Evolutionary conservation across 1,140 invertebrate species (phyloP), one percentile per base, ranked within the genome.

Genomic region (Apis dorsata): DNA sequence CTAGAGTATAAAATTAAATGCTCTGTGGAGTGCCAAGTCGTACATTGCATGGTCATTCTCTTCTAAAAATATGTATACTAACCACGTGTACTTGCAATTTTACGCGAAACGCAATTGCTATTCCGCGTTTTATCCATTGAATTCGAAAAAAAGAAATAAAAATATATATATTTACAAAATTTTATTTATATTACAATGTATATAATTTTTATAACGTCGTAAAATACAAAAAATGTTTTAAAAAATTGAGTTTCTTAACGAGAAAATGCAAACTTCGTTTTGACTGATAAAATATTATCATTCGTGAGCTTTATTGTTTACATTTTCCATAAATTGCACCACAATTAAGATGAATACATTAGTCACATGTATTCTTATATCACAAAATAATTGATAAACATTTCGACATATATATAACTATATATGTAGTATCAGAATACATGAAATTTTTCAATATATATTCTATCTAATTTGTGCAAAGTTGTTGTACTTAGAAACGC

Each of bases 1-100:
- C 91, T 85, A 91, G 82, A 87, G 88, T 88, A 85, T 81, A 89
- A 88, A 92, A 91, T 88, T 89, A 89, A 82, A 90, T 88, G 83
- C n/a, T 74, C 66, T 82, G 73, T 79, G 19, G 59, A 65, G 44
- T 81, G 92, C 92, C 92, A 93, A 93, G 76, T 89, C 53, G 55
- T 69, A 15, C 55, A 12, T 85, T 34, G 53, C 70, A 66, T 28
- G 34, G 13, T 77, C 65, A 79, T 68, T 51, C 63, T 66, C 12
- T 24, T 53, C 79, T 85, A 80, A 85, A 72, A 88, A 88, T 88
- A 80, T 44, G 34, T 44, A 44, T 77, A 77, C 77, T 65, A 53
- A 79, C 62, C 28, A 85, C 75, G 17, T 81, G 66, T 21, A 51
- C 11, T 62, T 65, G 19, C 49, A 44, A 80, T 8, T 55, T 11